A percentile compares a stretch with the other conserved stretches of the same genome.
Evolutionary conservation across 2,113 vertebrate species (phyloP).

Genomic region (Oncorhynchus keta): DNA sequence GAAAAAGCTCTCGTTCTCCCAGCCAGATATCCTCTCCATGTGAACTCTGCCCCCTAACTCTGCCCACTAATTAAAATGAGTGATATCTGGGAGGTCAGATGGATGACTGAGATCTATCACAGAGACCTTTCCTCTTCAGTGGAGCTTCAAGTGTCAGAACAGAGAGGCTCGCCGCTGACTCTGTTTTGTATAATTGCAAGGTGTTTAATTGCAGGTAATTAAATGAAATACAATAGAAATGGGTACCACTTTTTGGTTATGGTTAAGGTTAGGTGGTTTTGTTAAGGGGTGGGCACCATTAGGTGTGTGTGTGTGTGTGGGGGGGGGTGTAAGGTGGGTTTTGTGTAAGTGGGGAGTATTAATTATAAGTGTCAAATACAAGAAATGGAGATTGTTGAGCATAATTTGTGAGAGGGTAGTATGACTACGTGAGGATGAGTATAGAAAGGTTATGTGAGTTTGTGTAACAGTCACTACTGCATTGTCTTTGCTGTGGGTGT

Average conservation of each 20-base stretch:
- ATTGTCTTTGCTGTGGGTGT: constrained; percentile 2
- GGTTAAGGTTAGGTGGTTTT: constrained; percentile 71
- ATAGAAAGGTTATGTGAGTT: constrained; percentile 47
- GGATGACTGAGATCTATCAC: neutral
- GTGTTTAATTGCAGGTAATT: constrained; percentile 81
- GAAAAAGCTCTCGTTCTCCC: too few species aligned
- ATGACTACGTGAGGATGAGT: neutral
- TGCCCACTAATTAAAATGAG: too few species aligned
- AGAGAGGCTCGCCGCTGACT: neutral
- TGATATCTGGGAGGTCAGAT: neutral
- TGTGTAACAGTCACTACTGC: constrained; percentile 13
- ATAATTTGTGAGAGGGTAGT: neutral
- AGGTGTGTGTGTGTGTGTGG: constrained; percentile 55
- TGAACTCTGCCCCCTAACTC: too few species aligned
- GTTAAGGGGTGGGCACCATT: constrained; percentile 64
- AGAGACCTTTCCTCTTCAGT: neutral
- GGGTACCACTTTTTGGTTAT: constrained; percentile 64
- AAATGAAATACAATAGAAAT: constrained; percentile 78
- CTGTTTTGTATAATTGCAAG: constrained; percentile 79
- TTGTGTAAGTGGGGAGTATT: neutral
- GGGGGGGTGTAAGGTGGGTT: constrained; percentile 44
- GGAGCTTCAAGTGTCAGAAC: neutral
- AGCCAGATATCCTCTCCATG: too few species aligned
- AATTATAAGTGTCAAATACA: constrained; percentile 40
- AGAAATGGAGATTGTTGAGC: constrained; percentile 63